These are phyloP conservation scores for Homalodisca vitripennis DNA, from an alignment of 1,140 invertebrate genomes.

Conservation along the genomic window DNA sequence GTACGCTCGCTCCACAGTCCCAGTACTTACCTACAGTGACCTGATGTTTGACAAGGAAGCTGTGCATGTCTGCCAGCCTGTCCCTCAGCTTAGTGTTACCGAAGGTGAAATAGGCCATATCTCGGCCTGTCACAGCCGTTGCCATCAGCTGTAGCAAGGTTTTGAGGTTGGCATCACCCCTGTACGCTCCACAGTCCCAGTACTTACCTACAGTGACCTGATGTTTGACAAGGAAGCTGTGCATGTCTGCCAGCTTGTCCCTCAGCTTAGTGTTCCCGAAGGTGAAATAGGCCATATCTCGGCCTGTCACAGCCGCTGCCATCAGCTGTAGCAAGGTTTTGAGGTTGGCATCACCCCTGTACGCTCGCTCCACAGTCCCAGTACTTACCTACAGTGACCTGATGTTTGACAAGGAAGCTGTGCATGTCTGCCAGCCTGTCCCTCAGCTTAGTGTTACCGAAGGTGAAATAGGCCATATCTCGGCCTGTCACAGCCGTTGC, in stretches of 20 bases:
- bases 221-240: slow-evolving; percentile 58
- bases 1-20: slow-evolving; percentile 97
- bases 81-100: slow-evolving; percentile 68
- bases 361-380: slow-evolving; percentile 99
- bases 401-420: too few relatives aligned
- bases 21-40: slow-evolving; percentile 54
- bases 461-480: too few relatives aligned
- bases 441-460: too few relatives aligned
- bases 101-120: slow-evolving; percentile 90
- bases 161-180: slow-evolving; percentile 85
- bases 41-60: slow-evolving; percentile 53
- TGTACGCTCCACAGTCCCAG: slow-evolving; percentile 97
- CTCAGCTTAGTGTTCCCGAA: slow-evolving; percentile 74
- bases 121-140: slow-evolving; percentile 64
- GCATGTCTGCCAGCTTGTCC: slow-evolving; percentile 69
- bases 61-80: slow-evolving; percentile 69
- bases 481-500: too few relatives aligned
- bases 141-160: slow-evolving; percentile 90
- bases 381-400: too few relatives aligned
- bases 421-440: too few relatives aligned
- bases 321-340: slow-evolving; percentile 93
- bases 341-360: slow-evolving; percentile 79
- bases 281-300: slow-evolving; percentile 85
- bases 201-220: slow-evolving; percentile 54
- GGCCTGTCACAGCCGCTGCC: slow-evolving; percentile 69